phyloP scores from a whole-genome alignment of 23 tunicate species.

The Halocynthia roretzi region DNA sequence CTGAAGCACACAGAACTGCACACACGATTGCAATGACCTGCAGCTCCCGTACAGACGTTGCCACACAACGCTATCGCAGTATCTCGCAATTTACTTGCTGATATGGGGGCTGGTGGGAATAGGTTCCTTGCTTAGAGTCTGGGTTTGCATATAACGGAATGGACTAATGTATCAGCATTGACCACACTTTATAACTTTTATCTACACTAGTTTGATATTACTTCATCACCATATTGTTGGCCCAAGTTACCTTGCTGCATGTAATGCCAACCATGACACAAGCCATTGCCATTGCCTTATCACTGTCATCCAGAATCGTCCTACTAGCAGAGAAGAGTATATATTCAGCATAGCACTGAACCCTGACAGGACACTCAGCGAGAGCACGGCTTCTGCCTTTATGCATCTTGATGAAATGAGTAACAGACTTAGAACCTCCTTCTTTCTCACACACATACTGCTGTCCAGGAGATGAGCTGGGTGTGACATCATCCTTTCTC shows the following conservation, averaged over 20 bases:
- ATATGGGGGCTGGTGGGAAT: no score
- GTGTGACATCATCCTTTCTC: background rate
- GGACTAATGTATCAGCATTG: no score
- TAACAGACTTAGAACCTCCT: background rate
- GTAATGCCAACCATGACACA: background rate
- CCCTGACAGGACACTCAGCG: background rate
- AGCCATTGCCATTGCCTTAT: background rate
- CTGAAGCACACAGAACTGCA: no score
- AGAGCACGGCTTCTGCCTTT: background rate
- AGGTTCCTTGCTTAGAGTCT: no score
- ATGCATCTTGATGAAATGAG: background rate
- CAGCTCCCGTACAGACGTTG: no score
- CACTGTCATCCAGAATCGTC: background rate
- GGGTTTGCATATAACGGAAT: no score
- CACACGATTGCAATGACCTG: no score
- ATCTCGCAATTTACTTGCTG: no score
- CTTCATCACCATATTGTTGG: background rate
- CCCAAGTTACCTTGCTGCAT: background rate
- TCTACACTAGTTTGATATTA: background rate
- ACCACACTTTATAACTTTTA: no score
- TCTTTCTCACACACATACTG: background rate
- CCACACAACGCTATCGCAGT: no score
- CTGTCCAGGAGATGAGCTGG: background rate
- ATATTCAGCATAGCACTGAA: slow-evolving; percentile 7
- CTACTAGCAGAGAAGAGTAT: background rate